phyloP scores from a whole-genome alignment of 2,797 vertebrate species.

The Sebastes melanostomus region DNA sequence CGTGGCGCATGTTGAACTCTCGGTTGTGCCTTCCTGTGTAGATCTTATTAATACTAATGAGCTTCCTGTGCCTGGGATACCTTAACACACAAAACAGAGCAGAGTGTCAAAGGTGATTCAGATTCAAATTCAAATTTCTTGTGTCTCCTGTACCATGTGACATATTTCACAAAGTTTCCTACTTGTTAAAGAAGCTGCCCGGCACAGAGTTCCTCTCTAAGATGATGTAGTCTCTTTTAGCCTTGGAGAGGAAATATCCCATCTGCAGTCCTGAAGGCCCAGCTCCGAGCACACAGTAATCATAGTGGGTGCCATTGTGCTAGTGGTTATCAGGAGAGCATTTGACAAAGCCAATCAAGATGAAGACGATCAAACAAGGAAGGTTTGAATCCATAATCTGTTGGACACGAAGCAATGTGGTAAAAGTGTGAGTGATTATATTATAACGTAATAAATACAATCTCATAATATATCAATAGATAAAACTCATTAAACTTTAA shows the following conservation, averaged over 20 bases:
- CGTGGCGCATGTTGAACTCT: conserved; percentile 97
- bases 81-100: conserved; percentile 54
- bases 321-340: conserved; percentile 32
- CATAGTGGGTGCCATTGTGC: conserved; percentile 71
- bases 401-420: background rate
- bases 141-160: background rate
- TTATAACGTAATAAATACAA: background rate
- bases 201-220: conserved; percentile 88
- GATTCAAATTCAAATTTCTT: too few species aligned
- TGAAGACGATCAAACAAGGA: conserved; percentile 43
- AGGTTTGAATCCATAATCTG: conserved; percentile 71
- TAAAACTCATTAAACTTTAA: background rate
- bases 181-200: conserved; percentile 91
- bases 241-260: conserved; percentile 89
- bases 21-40: conserved; percentile 89
- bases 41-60: conserved; percentile 97
- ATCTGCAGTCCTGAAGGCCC: conserved; percentile 94
- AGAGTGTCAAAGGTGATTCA: background rate
- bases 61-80: conserved; percentile 93
- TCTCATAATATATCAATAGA: background rate
- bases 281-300: conserved; percentile 94
- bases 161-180: background rate
- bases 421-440: background rate
- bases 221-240: conserved; percentile 87
- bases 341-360: conserved; percentile 53